Base-by-base conservation (phyloP, 2,888 invertebrate species). In the Sylvicola cinctus region DNA sequence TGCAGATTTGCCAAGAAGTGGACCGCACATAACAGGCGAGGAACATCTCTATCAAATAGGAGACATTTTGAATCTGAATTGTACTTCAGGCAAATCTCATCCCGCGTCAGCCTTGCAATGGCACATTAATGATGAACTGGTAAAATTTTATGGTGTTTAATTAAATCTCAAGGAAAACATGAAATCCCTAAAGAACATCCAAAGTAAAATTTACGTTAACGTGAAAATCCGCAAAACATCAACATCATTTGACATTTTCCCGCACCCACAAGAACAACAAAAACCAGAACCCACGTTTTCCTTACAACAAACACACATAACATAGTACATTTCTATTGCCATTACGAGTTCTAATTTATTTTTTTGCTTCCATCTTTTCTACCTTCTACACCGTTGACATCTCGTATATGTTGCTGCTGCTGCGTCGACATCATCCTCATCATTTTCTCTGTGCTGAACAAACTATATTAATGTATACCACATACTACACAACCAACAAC, bases 121-220 rank as follows among this genome's bases (percentile, higher is more conserved):
- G 78, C 76, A 74, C 55, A 75, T 79, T 49, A 77, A 79, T 49
- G 77, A 77, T 45, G 68, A 75, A 54, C 67, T 73, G 70, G 78
- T 76, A 60, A 52, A 53, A 55, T 16, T 28, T 12, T 32, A 7
- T 31, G 14, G 6, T 15, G 6, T 16, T 31, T n/a, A 11, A 10
- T 28, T 28, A 5, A 25, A 25, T 8, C 25, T 25, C 11, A n/a
- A n/a, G n/a, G n/a, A 20, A 20, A 20, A 20, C 20, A 20, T 20
- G 8, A 20, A 20, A 20, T 20, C 8, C 8, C 20, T 20, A 20
- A 20, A 8, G 20, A 20, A 20, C 8, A 8, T 20, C 8, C 20
- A 20, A n/a, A 6, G 20, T 20, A 20, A 20, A 20, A 20, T 20
- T 20, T 8, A 20, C 20, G 8, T 20, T 20, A 4, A 20, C 4